Evolutionary conservation across 2,113 vertebrate species (phyloP).

Genomic region (Hylia prasina): DNA sequence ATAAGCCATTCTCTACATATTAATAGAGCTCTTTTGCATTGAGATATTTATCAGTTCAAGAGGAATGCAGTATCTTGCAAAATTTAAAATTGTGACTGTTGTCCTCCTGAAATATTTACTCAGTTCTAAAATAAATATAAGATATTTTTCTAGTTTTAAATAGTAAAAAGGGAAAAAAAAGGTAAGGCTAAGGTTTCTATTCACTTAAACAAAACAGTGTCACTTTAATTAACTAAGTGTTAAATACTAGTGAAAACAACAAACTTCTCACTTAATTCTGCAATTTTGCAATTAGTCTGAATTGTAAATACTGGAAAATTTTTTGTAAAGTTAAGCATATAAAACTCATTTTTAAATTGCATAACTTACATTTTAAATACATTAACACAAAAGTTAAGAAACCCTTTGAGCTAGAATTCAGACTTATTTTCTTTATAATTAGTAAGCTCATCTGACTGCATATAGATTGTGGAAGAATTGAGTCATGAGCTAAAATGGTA

Average conservation of each 20-base stretch:
- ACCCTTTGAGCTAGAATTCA: background rate
- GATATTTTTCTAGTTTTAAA: background rate
- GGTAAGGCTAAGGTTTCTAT: background rate
- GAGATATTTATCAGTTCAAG: background rate
- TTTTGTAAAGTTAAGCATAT: background rate
- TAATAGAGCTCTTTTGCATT: background rate
- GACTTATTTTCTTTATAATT: background rate
- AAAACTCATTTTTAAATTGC: background rate
- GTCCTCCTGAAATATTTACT: background rate
- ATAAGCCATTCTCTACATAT: background rate
- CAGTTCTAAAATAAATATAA: background rate
- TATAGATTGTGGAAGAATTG: background rate
- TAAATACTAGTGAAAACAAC: background rate
- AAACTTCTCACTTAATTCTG: background rate
- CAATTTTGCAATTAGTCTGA: background rate
- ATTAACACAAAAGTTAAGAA: background rate
- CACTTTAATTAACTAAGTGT: background rate
- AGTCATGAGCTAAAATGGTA: background rate
- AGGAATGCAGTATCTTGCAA: background rate
- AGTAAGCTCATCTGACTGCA: background rate
- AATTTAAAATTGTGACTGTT: background rate
- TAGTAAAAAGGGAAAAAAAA: background rate
- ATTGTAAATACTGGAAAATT: background rate
- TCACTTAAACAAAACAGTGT: background rate
- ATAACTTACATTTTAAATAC: background rate